Evolutionary conservation across 1,140 invertebrate species (phyloP).

Genomic region (Lucilia cuprina): DNA sequence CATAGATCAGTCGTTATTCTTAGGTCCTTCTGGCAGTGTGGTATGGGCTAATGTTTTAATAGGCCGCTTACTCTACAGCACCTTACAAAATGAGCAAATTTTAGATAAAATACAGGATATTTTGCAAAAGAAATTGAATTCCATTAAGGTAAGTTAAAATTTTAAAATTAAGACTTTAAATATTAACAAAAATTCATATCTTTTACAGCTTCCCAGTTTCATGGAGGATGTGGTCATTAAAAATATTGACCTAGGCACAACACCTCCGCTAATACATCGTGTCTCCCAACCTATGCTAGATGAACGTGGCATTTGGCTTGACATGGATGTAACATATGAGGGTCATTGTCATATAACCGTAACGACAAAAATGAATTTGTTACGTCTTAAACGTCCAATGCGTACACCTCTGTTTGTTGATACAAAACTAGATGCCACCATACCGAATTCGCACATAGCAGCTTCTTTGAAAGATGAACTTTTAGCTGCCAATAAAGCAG

Average conservation of each 20-base stretch:
- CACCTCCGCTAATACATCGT: constrained; percentile 78
- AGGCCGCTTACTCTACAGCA: constrained; percentile 80
- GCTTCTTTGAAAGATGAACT: not conserved
- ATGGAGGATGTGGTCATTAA: constrained; percentile 84
- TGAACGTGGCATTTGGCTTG: constrained; percentile 90
- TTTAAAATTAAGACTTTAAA: not conserved
- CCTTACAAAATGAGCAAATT: constrained; percentile 71
- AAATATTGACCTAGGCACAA: constrained; percentile 78
- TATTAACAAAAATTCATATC: not conserved
- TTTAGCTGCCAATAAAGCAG: not conserved
- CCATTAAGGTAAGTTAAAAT: constrained; percentile 71
- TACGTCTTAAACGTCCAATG: constrained; percentile 72
- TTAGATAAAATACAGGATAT: constrained; percentile 73
- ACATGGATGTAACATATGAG: constrained; percentile 89
- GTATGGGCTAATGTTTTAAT: constrained; percentile 80
- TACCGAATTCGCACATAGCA: not conserved
- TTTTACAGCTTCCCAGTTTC: constrained; percentile 78
- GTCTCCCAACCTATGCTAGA: constrained; percentile 79
- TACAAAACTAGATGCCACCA: constrained; percentile 12
- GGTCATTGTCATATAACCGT: constrained; percentile 88
- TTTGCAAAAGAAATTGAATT: constrained; percentile 85
- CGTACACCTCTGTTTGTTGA: constrained; percentile 38
- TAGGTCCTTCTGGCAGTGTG: constrained; percentile 60
- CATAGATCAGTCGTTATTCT: constrained; percentile 57
- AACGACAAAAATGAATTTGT: constrained; percentile 94